Percentiles rank a stretch among this genome's conserved stretches.
Evolutionary conservation across 2,113 vertebrate species (phyloP).

Genomic region (sheep (Ovis aries)): DNA sequence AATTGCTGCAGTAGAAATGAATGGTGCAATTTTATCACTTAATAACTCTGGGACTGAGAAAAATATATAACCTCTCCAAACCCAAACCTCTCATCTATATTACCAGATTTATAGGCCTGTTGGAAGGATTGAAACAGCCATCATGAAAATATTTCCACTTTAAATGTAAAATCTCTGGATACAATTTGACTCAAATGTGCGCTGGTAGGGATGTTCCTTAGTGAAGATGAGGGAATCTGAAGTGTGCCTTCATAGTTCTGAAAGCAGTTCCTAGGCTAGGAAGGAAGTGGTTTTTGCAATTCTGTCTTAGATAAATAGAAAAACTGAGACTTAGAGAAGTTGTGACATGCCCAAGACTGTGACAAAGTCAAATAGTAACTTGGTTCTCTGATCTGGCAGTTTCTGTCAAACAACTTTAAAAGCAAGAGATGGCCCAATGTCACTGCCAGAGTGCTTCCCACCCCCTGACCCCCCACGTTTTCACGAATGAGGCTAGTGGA

Average conservation of each 20-base stretch:
- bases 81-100: background rate
- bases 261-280: background rate
- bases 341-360: conserved; percentile 34
- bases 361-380: conserved; percentile 19
- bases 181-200: background rate
- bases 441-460: background rate
- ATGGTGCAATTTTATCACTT: background rate
- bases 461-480: background rate
- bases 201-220: background rate
- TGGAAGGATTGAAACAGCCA: background rate
- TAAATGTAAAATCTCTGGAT: background rate
- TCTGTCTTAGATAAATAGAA: conserved; percentile 46
- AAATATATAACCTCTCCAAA: background rate
- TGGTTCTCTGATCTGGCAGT: background rate
- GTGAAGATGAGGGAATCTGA: background rate
- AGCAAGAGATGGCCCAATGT: background rate
- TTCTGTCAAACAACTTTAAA: background rate
- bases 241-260: background rate
- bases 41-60: background rate
- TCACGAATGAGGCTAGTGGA: background rate
- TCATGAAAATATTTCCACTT: background rate
- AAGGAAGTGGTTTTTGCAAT: conserved; percentile 6
- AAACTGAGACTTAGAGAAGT: conserved; percentile 29
- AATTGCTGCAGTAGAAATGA: background rate
- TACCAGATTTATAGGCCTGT: background rate